Conservation (phyloP, 2,888 invertebrate species). For the Saturnia pavonia region DNA sequence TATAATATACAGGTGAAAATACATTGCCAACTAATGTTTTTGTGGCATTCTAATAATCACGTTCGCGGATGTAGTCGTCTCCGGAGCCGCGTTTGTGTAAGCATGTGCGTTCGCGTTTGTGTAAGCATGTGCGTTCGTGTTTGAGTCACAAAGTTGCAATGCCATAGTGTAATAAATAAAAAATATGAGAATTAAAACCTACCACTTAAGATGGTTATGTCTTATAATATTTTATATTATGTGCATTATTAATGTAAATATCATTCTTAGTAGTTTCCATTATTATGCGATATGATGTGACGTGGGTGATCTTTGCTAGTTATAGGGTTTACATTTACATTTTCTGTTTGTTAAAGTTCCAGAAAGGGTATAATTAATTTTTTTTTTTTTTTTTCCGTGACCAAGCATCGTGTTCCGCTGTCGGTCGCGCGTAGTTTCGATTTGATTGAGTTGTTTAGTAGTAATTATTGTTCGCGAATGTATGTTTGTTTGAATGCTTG, state of each 20-base stretch:
- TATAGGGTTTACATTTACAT: slow-evolving; percentile 15
- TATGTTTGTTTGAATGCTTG: slow-evolving; percentile 49
- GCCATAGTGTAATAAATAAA: slow-evolving; percentile 50
- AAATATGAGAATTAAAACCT: background rate
- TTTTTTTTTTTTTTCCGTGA: slow-evolving; percentile 32
- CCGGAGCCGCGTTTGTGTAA: background rate
- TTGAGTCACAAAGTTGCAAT: slow-evolving; percentile 78
- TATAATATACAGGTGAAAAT: too few relatives aligned
- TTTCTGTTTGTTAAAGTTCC: slow-evolving; percentile 31
- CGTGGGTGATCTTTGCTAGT: slow-evolving; percentile 25
- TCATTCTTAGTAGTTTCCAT: slow-evolving; percentile 43
- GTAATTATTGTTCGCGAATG: slow-evolving; percentile 50
- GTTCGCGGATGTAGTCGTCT: background rate
- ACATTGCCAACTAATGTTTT: background rate
- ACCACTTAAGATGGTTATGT: slow-evolving; percentile 49
- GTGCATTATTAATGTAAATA: slow-evolving; percentile 72
- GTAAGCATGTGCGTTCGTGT: background rate
- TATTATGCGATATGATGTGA: slow-evolving; percentile 24
- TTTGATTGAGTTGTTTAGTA: slow-evolving; percentile 43
- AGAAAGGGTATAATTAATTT: slow-evolving; percentile 29
- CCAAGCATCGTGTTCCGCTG: slow-evolving; percentile 32
- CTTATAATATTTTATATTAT: slow-evolving; percentile 65
- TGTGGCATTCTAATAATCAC: background rate
- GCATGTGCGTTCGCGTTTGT: background rate
- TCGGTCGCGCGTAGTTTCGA: slow-evolving; percentile 30